A percentile compares a stretch with the other conserved stretches of the same genome.
Conservation (phyloP, 64 coral and sea anemone species). For the Cladopsammia gracilis region DNA sequence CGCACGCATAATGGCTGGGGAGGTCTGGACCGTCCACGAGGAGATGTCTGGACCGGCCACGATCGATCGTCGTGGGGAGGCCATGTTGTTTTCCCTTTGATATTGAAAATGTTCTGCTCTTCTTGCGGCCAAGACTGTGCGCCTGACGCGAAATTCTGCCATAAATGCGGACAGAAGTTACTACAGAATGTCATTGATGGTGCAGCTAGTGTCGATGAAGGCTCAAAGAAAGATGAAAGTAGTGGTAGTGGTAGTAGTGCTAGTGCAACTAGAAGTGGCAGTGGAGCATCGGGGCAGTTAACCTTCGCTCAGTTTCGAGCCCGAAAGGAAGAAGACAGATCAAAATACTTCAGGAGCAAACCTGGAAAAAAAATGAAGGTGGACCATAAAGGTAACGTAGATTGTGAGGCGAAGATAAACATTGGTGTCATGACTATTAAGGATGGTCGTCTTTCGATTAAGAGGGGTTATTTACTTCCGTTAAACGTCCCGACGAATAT, state of each 20-base stretch:
- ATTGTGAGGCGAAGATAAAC: not conserved
- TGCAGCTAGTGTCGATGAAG: not conserved
- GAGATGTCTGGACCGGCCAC: too few species aligned
- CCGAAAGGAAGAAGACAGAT: too few species aligned
- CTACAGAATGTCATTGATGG: not conserved
- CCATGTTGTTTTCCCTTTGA: not conserved
- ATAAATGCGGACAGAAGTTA: not conserved
- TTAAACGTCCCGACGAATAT: slow-evolving; percentile 48
- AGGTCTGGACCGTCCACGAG: not conserved
- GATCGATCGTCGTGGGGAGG: not conserved
- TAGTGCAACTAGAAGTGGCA: too few species aligned
- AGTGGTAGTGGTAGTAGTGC: too few species aligned
- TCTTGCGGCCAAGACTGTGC: slow-evolving; percentile 1
- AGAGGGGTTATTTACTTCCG: slow-evolving; percentile 65
- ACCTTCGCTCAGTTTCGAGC: too few species aligned
- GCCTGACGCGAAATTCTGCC: not conserved
- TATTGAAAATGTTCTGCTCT: not conserved
- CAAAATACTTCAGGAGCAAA: too few species aligned
- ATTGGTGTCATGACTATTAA: slow-evolving; percentile 59
- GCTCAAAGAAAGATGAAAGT: too few species aligned
- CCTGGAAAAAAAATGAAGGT: too few species aligned
- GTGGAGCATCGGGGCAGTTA: too few species aligned
- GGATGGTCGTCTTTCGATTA: slow-evolving; percentile 41
- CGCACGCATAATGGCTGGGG: not conserved
- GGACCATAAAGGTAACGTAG: too few species aligned